phyloP scores from a whole-genome alignment of 2,113 vertebrate genomes.

The Syngnathoides biaculeatus region DNA sequence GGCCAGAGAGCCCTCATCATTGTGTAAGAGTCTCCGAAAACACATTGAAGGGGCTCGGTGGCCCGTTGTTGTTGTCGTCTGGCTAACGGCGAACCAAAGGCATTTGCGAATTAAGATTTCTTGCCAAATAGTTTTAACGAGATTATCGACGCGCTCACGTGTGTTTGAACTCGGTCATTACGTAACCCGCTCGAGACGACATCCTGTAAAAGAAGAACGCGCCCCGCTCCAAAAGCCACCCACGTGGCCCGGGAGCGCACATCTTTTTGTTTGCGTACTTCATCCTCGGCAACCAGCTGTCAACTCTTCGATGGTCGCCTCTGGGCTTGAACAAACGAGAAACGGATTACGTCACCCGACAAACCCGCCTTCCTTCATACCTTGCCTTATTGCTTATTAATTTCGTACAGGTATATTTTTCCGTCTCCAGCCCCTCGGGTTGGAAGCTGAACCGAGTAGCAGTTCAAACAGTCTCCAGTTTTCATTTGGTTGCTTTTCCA shows the following conservation, averaged over 20 bases:
- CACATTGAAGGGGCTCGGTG: not conserved
- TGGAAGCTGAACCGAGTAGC: not conserved
- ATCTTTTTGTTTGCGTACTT: constrained; percentile 46
- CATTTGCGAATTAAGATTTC: constrained; percentile 27
- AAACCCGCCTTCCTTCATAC: constrained; percentile 24
- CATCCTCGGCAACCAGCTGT: constrained; percentile 28
- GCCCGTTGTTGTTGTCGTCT: constrained; percentile 23
- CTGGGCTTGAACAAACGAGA: constrained; percentile 26
- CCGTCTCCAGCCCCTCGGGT: not conserved
- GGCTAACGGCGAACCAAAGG: constrained; percentile 21
- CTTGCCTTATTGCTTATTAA: constrained; percentile 31
- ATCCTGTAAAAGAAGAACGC: constrained; percentile 24
- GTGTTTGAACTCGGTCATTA: constrained; percentile 43
- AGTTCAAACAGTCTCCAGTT: constrained; percentile 17
- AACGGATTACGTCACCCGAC: constrained; percentile 23
- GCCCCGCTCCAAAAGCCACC: constrained; percentile 17
- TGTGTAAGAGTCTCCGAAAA: constrained; percentile 6
- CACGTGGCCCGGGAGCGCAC: constrained; percentile 27
- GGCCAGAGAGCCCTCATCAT: not conserved
- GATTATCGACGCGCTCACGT: constrained; percentile 30
- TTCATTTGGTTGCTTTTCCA: not conserved
- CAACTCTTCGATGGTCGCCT: constrained; percentile 33
- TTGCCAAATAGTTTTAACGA: constrained; percentile 45
- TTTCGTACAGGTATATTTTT: constrained; percentile 34
- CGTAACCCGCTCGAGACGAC: constrained; percentile 39